Evolutionary conservation across 2,888 invertebrate species (phyloP).

Genomic region (Acanthosepion pharaonis): DNA sequence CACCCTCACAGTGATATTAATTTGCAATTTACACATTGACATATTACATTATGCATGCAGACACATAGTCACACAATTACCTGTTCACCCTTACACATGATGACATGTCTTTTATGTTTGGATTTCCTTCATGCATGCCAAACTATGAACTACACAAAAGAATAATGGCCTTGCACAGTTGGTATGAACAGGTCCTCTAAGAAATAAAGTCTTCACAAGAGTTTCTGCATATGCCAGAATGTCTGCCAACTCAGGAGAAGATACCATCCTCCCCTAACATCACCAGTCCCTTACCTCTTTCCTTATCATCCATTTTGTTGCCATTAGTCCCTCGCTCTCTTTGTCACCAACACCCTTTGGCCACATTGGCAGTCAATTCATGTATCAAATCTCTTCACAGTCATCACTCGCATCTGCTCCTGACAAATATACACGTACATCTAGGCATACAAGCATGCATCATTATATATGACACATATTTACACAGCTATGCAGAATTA

Average conservation of each 20-base stretch:
- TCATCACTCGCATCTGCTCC: background rate
- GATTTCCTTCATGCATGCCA: background rate
- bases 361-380: constrained; percentile 9
- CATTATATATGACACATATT: background rate
- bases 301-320: background rate
- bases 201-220: constrained; percentile 18
- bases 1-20: background rate
- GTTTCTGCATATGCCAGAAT: constrained; percentile 21
- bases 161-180: constrained; percentile 14
- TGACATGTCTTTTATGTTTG: background rate
- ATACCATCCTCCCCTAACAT: background rate
- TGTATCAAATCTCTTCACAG: constrained; percentile 14
- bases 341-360: background rate
- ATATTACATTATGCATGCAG: background rate
- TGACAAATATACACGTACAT: background rate
- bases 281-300: background rate
- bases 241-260: background rate
- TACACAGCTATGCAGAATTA: background rate
- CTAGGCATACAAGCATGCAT: background rate
- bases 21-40: no score
- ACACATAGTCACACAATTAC: background rate
- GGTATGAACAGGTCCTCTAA: constrained; percentile 8
- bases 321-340: background rate
- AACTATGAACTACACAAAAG: background rate
- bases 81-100: background rate